Evolutionary conservation across 2,888 invertebrate species (phyloP).

Genomic region (Metopia argyrocephala): DNA sequence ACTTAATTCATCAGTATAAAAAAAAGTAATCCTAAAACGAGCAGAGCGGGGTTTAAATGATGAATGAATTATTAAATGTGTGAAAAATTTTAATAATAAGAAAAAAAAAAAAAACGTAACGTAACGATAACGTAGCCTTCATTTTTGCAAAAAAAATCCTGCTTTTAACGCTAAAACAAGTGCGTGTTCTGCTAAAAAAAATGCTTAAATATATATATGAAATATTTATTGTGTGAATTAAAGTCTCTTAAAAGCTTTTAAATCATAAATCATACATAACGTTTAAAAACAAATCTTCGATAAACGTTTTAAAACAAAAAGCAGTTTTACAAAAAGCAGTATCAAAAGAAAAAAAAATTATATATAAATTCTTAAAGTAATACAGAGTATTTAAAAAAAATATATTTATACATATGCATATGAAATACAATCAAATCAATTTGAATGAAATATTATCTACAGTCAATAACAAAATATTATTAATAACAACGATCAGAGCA

Average conservation of each 20-base stretch:
- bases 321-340: background rate
- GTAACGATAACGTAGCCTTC: constrained; percentile 8
- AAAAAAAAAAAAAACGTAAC: constrained; percentile 23
- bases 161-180: constrained; percentile 11
- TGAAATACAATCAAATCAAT: constrained; percentile 23
- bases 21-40: background rate
- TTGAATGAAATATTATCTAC: constrained; percentile 46
- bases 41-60: constrained; percentile 26
- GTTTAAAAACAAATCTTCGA: background rate
- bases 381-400: background rate
- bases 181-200: constrained; percentile 29
- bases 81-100: constrained; percentile 2
- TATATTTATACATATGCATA: constrained; percentile 4
- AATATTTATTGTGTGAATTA: constrained; percentile 24
- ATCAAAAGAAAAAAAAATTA: background rate
- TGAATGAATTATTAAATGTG: constrained; percentile 45
- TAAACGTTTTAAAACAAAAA: background rate
- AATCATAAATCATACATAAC: background rate
- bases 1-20: constrained; percentile 54
- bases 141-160: background rate
- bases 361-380: background rate
- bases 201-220: background rate
- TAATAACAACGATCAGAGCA: constrained; percentile 45
- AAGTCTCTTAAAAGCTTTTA: background rate
- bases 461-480: constrained; percentile 47